phyloP scores from a whole-genome alignment of 1,140 invertebrate genomes.

The Drosophila melanogaster region DNA sequence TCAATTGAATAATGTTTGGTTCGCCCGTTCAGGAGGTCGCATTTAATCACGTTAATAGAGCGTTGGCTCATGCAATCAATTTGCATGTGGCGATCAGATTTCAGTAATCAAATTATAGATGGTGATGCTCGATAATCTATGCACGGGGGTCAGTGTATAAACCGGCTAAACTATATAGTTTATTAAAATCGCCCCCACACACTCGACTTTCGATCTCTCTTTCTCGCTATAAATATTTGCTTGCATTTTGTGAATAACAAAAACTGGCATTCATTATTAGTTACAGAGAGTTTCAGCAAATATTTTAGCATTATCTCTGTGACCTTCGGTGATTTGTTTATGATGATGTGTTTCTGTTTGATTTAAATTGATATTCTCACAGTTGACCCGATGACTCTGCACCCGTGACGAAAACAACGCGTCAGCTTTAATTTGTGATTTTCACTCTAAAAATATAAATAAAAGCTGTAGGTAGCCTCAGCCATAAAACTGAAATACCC shows the following conservation, averaged over 20 bases:
- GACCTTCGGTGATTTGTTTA: slow-evolving; percentile 48
- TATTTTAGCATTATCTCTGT: slow-evolving; percentile 33
- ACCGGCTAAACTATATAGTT: slow-evolving; percentile 30
- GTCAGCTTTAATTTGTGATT: slow-evolving; percentile 69
- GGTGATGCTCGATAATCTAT: slow-evolving; percentile 40
- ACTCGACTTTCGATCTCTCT: slow-evolving; percentile 9
- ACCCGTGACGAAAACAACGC: slow-evolving; percentile 42
- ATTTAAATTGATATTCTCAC: slow-evolving; percentile 55
- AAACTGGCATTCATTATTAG: background rate
- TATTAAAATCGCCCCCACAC: slow-evolving; percentile 12
- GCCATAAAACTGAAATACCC: background rate
- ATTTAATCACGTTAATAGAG: slow-evolving; percentile 59
- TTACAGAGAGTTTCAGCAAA: background rate
- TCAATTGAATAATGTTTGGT: slow-evolving; percentile 7
- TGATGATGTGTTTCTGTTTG: slow-evolving; percentile 22
- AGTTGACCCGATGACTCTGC: slow-evolving; percentile 37
- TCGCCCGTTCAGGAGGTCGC: slow-evolving; percentile 38
- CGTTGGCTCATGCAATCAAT: slow-evolving; percentile 50
- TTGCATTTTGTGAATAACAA: slow-evolving; percentile 4
- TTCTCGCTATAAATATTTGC: background rate
- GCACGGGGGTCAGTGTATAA: slow-evolving; percentile 23
- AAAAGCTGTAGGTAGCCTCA: background rate
- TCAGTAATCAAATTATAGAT: slow-evolving; percentile 58
- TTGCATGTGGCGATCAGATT: slow-evolving; percentile 53
- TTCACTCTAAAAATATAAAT: slow-evolving; percentile 53